phyloP scores from a whole-genome alignment of 2,888 invertebrate species.

The Eupithecia tripunctaria region DNA sequence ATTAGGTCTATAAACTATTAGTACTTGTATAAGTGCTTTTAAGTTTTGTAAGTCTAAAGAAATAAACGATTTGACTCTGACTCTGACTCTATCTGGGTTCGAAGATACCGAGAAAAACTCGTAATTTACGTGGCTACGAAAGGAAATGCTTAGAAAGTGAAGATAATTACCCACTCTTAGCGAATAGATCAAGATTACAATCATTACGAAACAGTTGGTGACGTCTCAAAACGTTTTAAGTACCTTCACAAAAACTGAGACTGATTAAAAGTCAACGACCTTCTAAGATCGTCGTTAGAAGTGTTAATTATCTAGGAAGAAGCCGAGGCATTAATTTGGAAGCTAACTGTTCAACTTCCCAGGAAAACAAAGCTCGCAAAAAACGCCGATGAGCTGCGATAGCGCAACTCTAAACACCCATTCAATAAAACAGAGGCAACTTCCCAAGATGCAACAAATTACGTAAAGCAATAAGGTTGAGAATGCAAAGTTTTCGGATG shows the following conservation, averaged over 20 bases:
- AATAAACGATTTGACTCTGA: no score
- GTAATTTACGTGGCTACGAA: conserved; percentile 20
- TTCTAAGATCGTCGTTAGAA: not conserved
- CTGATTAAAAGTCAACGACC: not conserved
- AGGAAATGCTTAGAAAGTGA: conserved; percentile 55
- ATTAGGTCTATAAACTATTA: not conserved
- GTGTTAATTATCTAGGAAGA: conserved; percentile 2
- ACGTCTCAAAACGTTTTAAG: not conserved
- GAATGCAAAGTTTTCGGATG: conserved; percentile 41
- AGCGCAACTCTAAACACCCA: conserved; percentile 41
- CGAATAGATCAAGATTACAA: conserved; percentile 46
- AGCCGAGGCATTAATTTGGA: conserved; percentile 46
- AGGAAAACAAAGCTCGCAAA: conserved; percentile 57
- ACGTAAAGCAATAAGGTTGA: conserved; percentile 52
- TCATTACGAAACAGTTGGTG: conserved; percentile 22
- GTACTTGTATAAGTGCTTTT: no score
- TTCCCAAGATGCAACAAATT: conserved; percentile 37
- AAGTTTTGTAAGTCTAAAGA: no score
- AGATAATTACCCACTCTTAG: conserved; percentile 53
- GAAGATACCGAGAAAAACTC: not conserved
- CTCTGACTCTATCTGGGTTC: no score
- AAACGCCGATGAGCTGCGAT: conserved; percentile 45
- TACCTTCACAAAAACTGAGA: not conserved
- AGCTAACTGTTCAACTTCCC: conserved; percentile 47
- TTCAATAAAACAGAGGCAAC: conserved; percentile 40